These are phyloP conservation scores for Zeugodacus cucurbitae DNA, from an alignment of 1,140 invertebrate species.

Conservation along the genomic window DNA sequence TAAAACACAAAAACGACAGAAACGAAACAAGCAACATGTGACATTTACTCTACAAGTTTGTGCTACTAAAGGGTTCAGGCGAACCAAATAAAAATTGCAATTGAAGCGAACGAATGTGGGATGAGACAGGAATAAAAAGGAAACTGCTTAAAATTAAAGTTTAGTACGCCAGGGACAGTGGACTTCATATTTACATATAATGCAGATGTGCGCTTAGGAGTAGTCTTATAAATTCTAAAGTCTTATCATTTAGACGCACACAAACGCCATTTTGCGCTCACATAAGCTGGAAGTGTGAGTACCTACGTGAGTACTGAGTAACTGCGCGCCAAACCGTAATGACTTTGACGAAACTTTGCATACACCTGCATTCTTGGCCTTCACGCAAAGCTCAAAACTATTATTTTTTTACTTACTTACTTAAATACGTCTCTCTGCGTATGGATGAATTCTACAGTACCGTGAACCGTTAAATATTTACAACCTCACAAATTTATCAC, in stretches of 20 bases:
- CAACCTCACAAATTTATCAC: not conserved
- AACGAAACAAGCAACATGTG: no score
- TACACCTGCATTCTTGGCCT: not conserved
- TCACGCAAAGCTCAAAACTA: not conserved
- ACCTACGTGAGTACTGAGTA: not conserved
- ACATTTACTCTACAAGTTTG: no score
- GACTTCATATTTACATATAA: not conserved
- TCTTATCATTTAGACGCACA: not conserved
- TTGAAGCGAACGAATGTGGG: no score
- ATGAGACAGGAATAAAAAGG: no score
- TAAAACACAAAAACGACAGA: no score
- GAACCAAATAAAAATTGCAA: no score
- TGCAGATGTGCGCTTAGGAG: not conserved
- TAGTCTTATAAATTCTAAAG: not conserved
- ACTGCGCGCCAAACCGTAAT: not conserved
- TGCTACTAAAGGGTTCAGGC: no score
- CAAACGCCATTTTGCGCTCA: not conserved
- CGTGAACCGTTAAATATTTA: slow-evolving; percentile 7
- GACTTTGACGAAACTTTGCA: not conserved
- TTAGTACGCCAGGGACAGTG: not conserved
- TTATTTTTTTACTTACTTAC: not conserved
- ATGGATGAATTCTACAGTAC: not conserved
- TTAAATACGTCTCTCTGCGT: not conserved
- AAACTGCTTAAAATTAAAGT: no score
- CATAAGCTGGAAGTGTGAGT: no score